These are phyloP conservation scores for Amphipoea lucens DNA, from an alignment of 2,888 invertebrate genomes.

Conservation along the genomic window DNA sequence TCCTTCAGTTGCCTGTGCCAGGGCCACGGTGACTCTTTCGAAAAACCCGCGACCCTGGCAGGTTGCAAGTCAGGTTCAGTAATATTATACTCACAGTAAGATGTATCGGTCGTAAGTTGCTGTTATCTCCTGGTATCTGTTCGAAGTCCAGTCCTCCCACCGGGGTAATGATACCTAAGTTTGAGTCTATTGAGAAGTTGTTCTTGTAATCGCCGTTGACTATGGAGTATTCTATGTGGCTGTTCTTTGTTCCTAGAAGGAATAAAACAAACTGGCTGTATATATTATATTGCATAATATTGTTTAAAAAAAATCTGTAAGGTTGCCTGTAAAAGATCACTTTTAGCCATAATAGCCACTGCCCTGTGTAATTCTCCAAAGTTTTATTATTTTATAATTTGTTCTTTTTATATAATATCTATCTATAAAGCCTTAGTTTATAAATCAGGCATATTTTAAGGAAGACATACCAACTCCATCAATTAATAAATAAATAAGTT, in stretches of 20 bases:
- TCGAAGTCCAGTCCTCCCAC: conserved; percentile 94
- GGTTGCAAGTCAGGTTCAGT: background rate
- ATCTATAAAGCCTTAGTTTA: background rate
- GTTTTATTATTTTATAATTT: background rate
- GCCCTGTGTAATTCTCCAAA: background rate
- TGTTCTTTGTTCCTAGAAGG: conserved; percentile 93
- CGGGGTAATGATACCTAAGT: conserved; percentile 93
- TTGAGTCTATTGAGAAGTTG: conserved; percentile 95
- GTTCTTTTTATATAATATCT: background rate
- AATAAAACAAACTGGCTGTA: background rate
- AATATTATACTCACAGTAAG: conserved; percentile 88
- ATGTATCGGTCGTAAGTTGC: conserved; percentile 92
- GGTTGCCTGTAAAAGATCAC: background rate
- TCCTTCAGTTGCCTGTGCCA: no score
- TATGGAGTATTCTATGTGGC: conserved; percentile 95
- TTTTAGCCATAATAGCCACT: background rate
- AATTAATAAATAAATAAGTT: background rate
- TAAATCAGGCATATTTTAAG: background rate
- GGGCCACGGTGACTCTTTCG: no score
- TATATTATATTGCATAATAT: background rate
- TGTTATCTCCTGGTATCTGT: conserved; percentile 91
- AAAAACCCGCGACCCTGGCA: no score
- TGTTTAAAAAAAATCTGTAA: background rate
- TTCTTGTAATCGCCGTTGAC: conserved; percentile 93
- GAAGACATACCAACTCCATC: background rate